These are phyloP conservation scores for Beaufortia kweichowensis DNA, from an alignment of 2,113 vertebrate species.

Conservation along the genomic window DNA sequence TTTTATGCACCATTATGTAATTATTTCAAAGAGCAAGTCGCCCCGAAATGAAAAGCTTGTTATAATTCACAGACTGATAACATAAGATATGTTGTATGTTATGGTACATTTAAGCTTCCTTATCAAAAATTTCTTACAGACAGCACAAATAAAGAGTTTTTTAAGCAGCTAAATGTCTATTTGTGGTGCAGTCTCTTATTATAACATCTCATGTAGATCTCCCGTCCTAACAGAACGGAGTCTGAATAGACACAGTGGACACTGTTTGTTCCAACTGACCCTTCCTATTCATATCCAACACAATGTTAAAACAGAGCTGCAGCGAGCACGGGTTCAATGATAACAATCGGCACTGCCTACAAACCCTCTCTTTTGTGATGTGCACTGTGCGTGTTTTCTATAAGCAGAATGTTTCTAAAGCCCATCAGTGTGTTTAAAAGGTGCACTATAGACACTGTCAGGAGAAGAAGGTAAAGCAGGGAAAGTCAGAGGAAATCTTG, in stretches of 20 bases:
- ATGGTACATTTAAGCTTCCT: too few relatives aligned
- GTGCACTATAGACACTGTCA: neutral
- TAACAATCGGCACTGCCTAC: constrained; percentile 32
- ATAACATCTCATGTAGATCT: neutral
- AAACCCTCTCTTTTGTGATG: neutral
- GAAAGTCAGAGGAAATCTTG: constrained; percentile 2
- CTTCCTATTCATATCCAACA: constrained; percentile 38
- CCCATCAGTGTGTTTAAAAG: neutral
- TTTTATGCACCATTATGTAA: too few relatives aligned
- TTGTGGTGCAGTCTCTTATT: constrained; percentile 8
- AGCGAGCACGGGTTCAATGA: constrained; percentile 16
- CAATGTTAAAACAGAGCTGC: constrained; percentile 17
- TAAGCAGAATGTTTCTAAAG: neutral
- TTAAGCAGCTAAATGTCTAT: neutral
- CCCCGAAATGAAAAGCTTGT: too few relatives aligned
- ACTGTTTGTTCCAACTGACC: constrained; percentile 40
- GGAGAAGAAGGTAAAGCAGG: neutral
- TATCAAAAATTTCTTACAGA: too few relatives aligned
- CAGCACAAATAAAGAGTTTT: neutral
- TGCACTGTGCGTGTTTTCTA: neutral
- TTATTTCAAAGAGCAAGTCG: too few relatives aligned
- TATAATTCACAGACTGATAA: too few relatives aligned
- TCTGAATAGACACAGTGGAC: constrained; percentile 19
- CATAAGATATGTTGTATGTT: too few relatives aligned
- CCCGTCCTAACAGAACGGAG: neutral